A percentile compares a stretch with the other conserved stretches of the same genome.
phyloP scores from a whole-genome alignment of 2,113 vertebrate genomes.

The Poeciliopsis turrubarensis region DNA sequence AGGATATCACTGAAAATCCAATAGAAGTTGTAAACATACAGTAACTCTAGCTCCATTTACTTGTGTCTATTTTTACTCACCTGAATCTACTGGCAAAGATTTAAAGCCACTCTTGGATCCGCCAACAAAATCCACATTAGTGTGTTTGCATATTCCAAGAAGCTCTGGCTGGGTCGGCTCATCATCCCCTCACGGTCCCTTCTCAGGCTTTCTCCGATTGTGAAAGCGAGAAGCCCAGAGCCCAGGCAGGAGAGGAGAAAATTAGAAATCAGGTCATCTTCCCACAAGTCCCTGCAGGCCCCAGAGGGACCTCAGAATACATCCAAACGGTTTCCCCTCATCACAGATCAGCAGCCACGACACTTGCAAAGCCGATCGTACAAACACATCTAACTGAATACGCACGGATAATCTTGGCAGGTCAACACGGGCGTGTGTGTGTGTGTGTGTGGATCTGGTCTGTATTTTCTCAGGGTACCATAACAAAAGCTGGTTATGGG shows the following conservation, averaged over 20 bases:
- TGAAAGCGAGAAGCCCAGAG: constrained; percentile 50
- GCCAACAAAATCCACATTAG: constrained; percentile 50
- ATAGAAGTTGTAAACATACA: constrained; percentile 1
- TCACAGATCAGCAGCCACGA: constrained; percentile 36
- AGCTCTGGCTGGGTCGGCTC: constrained; percentile 8
- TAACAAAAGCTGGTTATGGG: constrained; percentile 43
- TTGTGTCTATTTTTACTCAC: constrained; percentile 45
- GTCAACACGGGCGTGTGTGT: constrained; percentile 3
- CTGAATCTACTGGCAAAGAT: constrained; percentile 32
- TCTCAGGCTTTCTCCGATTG: constrained; percentile 41
- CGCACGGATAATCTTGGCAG: constrained; percentile 21
- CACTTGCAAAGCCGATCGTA: constrained; percentile 35
- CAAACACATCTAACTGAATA: constrained; percentile 15
- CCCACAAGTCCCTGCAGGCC: constrained; percentile 75
- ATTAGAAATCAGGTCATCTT: constrained; percentile 80
- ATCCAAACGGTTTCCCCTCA: constrained; percentile 67
- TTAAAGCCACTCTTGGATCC: constrained; percentile 29
- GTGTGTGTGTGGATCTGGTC: constrained; percentile 21
- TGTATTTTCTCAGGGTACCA: constrained; percentile 51
- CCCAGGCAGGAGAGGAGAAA: constrained; percentile 65
- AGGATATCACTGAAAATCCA: not conserved
- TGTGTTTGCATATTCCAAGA: constrained; percentile 13
- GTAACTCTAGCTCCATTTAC: not conserved
- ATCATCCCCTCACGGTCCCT: constrained; percentile 23
- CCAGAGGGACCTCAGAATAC: constrained; percentile 70